Evolutionary conservation across 2,888 invertebrate species (phyloP).

Genomic region (Coleophora deauratella): DNA sequence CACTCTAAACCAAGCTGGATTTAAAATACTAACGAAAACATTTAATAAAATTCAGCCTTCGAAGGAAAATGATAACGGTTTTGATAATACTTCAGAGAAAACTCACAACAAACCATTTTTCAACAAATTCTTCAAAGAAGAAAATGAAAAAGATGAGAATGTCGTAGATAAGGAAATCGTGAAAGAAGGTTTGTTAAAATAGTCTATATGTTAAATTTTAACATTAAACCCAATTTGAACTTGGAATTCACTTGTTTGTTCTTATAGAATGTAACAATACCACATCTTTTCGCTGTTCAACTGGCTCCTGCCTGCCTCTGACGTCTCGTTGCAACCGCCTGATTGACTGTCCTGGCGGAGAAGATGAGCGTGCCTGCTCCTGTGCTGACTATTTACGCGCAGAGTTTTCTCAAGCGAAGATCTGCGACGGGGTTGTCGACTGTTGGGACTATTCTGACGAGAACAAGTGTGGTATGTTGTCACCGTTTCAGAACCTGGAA

Average conservation of each 20-base stretch:
- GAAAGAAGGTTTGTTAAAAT: constrained; percentile 33
- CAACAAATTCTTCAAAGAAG: constrained; percentile 35
- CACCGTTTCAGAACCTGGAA: too few relatives aligned
- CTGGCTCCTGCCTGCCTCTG: constrained; percentile 77
- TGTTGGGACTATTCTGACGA: constrained; percentile 89
- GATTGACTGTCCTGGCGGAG: constrained; percentile 79
- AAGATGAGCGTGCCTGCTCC: constrained; percentile 81
- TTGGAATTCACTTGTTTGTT: constrained; percentile 14
- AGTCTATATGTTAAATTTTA: neutral
- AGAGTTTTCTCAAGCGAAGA: constrained; percentile 80
- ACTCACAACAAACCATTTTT: constrained; percentile 37
- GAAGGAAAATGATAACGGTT: constrained; percentile 59
- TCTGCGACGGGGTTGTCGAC: constrained; percentile 86
- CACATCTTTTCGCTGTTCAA: constrained; percentile 74
- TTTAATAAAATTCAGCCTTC: constrained; percentile 70
- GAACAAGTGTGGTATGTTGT: constrained; percentile 77
- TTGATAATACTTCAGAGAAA: constrained; percentile 55
- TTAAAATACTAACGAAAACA: constrained; percentile 78
- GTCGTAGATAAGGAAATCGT: constrained; percentile 22
- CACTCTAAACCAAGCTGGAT: constrained; percentile 76
- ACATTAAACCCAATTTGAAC: too few relatives aligned
- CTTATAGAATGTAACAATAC: constrained; percentile 58
- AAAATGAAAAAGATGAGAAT: constrained; percentile 35
- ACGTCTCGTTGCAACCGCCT: constrained; percentile 81
- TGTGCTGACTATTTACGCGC: constrained; percentile 84